Evolutionary conservation across 2,888 invertebrate genomes (phyloP).

Genomic region (Dorcus parallelipipedus): DNA sequence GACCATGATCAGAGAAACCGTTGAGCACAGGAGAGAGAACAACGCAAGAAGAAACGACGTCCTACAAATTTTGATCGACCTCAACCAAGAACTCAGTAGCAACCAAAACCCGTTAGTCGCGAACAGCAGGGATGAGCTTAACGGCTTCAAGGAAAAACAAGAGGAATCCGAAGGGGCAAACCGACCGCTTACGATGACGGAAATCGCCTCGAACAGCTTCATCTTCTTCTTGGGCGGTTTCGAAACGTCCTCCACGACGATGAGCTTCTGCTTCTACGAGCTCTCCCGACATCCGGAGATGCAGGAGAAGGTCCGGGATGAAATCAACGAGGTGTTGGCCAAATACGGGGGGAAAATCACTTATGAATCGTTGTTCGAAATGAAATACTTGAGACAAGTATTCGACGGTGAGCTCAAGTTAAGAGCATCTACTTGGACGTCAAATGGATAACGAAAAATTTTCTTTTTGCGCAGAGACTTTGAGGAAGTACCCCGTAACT

Average conservation of each 20-base stretch:
- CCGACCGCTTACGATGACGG: constrained; percentile 19
- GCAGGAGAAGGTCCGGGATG: constrained; percentile 48
- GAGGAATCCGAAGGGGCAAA: neutral
- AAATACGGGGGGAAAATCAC: constrained; percentile 45
- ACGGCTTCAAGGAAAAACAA: neutral
- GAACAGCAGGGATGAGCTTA: neutral
- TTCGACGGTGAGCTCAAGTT: constrained; percentile 34
- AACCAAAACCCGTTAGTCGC: constrained; percentile 9
- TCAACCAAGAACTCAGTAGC: constrained; percentile 34
- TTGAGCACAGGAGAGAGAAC: constrained; percentile 48
- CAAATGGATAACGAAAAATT: neutral
- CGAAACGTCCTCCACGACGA: constrained; percentile 43
- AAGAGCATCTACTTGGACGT: too few species aligned
- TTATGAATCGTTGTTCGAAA: constrained; percentile 50
- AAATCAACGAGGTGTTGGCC: constrained; percentile 44
- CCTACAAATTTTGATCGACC: constrained; percentile 52
- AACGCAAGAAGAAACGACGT: constrained; percentile 53
- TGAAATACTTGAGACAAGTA: constrained; percentile 52
- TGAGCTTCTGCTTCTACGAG: constrained; percentile 51
- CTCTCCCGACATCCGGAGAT: constrained; percentile 49
- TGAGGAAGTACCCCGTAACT: constrained; percentile 36
- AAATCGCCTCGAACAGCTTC: constrained; percentile 31
- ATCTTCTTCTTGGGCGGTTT: constrained; percentile 40
- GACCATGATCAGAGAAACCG: constrained; percentile 45
- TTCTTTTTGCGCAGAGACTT: constrained; percentile 29